Evolutionary conservation across 1,140 invertebrate species (phyloP).

Genomic region (Hycleus cichorii): DNA sequence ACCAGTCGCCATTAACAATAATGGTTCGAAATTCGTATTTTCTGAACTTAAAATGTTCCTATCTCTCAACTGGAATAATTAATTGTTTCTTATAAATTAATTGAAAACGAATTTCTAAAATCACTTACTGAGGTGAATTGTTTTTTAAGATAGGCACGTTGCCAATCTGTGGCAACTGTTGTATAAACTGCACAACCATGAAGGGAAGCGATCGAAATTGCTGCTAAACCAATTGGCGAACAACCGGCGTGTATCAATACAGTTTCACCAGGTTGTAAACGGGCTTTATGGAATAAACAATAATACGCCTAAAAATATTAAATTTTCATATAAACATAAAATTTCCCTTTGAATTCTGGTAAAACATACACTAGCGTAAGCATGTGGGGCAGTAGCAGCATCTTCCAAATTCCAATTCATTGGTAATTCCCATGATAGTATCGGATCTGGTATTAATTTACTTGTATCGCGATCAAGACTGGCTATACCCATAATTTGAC

Average conservation of each 20-base stretch:
- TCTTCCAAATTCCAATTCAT: slow-evolving; percentile 49
- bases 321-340: background rate
- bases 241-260: slow-evolving; percentile 63
- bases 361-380: slow-evolving; percentile 47
- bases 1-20: slow-evolving; percentile 43
- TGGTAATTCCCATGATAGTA: slow-evolving; percentile 52
- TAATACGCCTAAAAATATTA: slow-evolving; percentile 45
- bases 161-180: slow-evolving; percentile 43
- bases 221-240: slow-evolving; percentile 64
- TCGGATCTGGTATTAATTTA: slow-evolving; percentile 31
- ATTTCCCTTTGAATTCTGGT: background rate
- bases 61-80: slow-evolving; percentile 30
- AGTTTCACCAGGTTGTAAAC: slow-evolving; percentile 48
- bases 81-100: background rate
- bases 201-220: slow-evolving; percentile 56
- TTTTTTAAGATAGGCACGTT: slow-evolving; percentile 36
- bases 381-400: slow-evolving; percentile 55
- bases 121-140: slow-evolving; percentile 28
- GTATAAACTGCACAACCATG: slow-evolving; percentile 42
- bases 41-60: slow-evolving; percentile 49
- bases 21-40: slow-evolving; percentile 48
- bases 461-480: slow-evolving; percentile 28
- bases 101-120: background rate
- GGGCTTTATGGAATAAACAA: slow-evolving; percentile 50
- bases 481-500: slow-evolving; percentile 34